Base-by-base conservation (phyloP, 2,113 vertebrate genomes). In the Pteronura brasiliensis region DNA sequence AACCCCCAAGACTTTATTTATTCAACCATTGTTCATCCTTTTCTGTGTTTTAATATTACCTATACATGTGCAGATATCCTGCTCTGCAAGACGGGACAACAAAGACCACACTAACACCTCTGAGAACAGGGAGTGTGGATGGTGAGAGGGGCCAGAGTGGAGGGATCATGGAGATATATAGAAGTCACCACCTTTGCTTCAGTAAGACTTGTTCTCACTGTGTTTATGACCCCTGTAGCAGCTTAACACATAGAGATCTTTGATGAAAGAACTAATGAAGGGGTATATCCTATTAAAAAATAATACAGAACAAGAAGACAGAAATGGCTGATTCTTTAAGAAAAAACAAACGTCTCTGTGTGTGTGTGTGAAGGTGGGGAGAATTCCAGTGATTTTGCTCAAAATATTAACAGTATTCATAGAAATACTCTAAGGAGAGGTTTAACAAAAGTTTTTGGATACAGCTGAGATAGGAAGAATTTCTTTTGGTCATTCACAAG, bases 401-500 rank as follows among this genome's bases (percentile, higher is more conserved):
- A 76, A 69, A 90, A 84, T 25, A 74, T 76, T 61, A 47, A 92
- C 9, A 74, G 21, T 61, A 76, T 76, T 85, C n/a, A 83, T 63
- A 77, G 44, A 95, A 95, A 81, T 67, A 59, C 29, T 13, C 71
- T 76, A 92, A 49, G 8, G 36, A 86, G n/a, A 86, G 21, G 8
- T 92, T 95, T 72, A 84, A 93, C 12, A n/a, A n/a, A 76, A 57
- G 23, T 71, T 65, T 83, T 93, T 61, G 17, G 25, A 90, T n/a
- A 93, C 15, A 87, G 13, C 17, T 82, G 10, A 79, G 25, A 71
- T 71, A 65, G 31, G 9, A 93, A 83, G 21, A 86, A 93, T 95
- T 97, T 87, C 31, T 57, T 61, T 90, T 72, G 57, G 72, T 93
- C 42, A 87, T 36, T 55, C 52, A 94, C 55, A 93, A 93, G 59